Conservation (phyloP, 2,888 invertebrate genomes). For the Alviniconcha strummeri region DNA sequence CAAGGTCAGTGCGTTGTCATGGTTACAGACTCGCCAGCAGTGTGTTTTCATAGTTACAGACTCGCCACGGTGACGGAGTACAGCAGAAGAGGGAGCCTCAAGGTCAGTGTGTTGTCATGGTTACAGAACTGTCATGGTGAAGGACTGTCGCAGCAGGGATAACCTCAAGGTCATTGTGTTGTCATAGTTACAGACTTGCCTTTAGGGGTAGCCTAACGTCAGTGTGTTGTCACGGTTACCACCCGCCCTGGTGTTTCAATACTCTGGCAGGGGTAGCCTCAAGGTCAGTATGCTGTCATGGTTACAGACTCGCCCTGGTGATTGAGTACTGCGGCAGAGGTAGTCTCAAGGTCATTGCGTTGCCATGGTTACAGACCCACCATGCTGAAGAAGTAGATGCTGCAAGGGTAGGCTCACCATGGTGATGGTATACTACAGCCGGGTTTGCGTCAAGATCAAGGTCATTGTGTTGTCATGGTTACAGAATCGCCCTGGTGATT, state of each 20-base stretch:
- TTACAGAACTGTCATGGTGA: constrained; percentile 76
- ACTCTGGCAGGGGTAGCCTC: constrained; percentile 87
- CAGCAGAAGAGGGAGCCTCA: constrained; percentile 87
- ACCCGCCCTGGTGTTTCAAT: constrained; percentile 82
- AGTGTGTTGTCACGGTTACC: not conserved
- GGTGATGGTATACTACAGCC: too few species aligned
- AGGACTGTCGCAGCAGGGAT: constrained; percentile 89
- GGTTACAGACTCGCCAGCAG: too few species aligned
- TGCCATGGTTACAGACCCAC: too few species aligned
- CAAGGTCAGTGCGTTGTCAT: constrained; percentile 54
- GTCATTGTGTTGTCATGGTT: too few species aligned
- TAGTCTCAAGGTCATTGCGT: constrained; percentile 12
- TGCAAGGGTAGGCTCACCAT: constrained; percentile 41
- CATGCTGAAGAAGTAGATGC: too few species aligned
- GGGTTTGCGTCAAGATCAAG: not conserved
- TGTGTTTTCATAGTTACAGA: too few species aligned
- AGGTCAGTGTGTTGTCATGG: constrained; percentile 52
- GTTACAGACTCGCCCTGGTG: constrained; percentile 42
- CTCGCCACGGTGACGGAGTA: constrained; percentile 83
- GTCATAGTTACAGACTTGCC: constrained; percentile 45
- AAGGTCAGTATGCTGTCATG: constrained; percentile 47
- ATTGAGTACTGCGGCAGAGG: constrained; percentile 57
- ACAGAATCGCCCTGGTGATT: constrained; percentile 78
- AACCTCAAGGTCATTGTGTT: constrained; percentile 75
- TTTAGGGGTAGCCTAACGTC: constrained; percentile 82